Evolutionary conservation across 2,113 vertebrate genomes (phyloP), one percentile per base, ranked within the genome.

Genomic region (Triplophysa siluroides): DNA sequence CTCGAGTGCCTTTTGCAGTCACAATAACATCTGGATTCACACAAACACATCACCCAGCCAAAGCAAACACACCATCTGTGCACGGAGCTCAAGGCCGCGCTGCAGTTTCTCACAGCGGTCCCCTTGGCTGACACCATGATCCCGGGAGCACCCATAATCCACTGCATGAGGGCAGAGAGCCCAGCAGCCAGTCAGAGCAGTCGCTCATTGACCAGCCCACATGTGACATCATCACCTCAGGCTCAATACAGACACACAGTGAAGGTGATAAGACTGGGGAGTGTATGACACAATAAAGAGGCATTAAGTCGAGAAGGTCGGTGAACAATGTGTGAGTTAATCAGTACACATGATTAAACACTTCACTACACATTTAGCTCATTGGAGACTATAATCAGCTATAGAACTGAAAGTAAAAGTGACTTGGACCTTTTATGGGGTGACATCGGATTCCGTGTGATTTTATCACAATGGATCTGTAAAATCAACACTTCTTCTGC

Each of bases 41-140:
- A n/a, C 10, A 58, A 78, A 76, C 56, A 63, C 47, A n/a, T 67
- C 18, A 21, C 41, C 65, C 68, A 43, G 67, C 71, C 74, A 84
- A 78, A 81, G 23, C 24, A 65, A 78, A 84, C 79, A 61, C 60
- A 18, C 60, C 54, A 43, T 13, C 47, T 63, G 50, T 56, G 68
- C 50, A 38, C 43, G 29, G 67, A 33, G 43, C 73, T 78, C 80
- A 24, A 7, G 56, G 82, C 75, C 70, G 75, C 4, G 61, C 69
- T 61, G 80, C 73, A 63, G 63, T 61, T 83, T 41, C 80, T 64
- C 43, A 10, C 88, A 88, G 85, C 89, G 90, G 89, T 88, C 84
- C 82, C 74, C 83, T 87, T 89, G 86, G 87, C 89, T 64, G 73
- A 56, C 9, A 33, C 76, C 16, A 54, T 50, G 19, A 76, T 23